Evolutionary conservation across 2,797 vertebrate genomes (phyloP).

Genomic region (Sebastes itinus): DNA sequence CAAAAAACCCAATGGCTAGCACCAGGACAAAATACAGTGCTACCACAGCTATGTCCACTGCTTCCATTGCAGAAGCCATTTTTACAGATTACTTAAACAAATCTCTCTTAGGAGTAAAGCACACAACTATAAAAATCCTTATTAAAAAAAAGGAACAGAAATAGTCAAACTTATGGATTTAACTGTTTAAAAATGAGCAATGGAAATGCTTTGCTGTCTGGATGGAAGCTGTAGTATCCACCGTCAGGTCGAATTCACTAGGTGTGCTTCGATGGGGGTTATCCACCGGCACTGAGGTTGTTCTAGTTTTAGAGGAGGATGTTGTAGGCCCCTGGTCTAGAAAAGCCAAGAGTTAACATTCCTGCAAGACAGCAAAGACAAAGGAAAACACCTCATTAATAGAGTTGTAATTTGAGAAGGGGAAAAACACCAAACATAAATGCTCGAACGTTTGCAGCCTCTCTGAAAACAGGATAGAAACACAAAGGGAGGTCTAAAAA

Average conservation of each 20-base stretch:
- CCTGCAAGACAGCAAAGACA: slow-evolving; percentile 99
- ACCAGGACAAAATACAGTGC: slow-evolving; percentile 96
- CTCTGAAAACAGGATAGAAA: slow-evolving; percentile 1
- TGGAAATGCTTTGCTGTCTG: slow-evolving; percentile 85
- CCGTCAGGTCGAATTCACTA: slow-evolving; percentile 72
- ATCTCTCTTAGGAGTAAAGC: not conserved
- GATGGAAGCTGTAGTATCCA: slow-evolving; percentile 83
- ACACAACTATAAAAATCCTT: slow-evolving; percentile 16
- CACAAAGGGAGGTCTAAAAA: not conserved
- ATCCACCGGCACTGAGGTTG: slow-evolving; percentile 91
- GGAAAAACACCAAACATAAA: slow-evolving; percentile 17
- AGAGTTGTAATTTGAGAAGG: slow-evolving; percentile 31
- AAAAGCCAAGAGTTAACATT: slow-evolving; percentile 90
- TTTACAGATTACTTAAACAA: slow-evolving; percentile 46
- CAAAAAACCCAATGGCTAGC: slow-evolving; percentile 92
- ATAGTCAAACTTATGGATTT: not conserved
- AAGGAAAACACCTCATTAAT: slow-evolving; percentile 86
- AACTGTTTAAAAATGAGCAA: slow-evolving; percentile 20
- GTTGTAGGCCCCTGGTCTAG: slow-evolving; percentile 88
- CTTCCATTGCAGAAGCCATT: slow-evolving; percentile 91
- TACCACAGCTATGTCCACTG: slow-evolving; percentile 94
- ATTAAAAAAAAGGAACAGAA: not conserved
- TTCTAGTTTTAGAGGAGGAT: slow-evolving; percentile 85
- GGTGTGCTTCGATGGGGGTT: slow-evolving; percentile 79
- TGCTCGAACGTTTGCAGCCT: not conserved